Base-by-base conservation (phyloP, 2,113 vertebrate genomes). In the Cinclus cinclus region DNA sequence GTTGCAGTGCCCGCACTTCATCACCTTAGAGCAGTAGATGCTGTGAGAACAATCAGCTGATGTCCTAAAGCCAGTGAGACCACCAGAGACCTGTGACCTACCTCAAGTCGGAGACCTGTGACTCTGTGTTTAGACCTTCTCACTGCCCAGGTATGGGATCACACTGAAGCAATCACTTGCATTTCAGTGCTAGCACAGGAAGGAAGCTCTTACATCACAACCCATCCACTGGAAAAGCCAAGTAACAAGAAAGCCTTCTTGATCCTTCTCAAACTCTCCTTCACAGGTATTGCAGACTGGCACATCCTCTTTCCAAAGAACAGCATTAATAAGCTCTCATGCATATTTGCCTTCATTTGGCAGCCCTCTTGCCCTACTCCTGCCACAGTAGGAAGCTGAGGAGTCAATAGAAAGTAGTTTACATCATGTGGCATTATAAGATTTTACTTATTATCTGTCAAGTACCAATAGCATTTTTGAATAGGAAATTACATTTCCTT, bases 81-180 rank as follows among this genome's bases (percentile, higher is more conserved):
- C 50, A 47, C 18, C 58, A 47, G 60, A 85, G 39, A 50, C 7
- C 17, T 44, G 52, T 58, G 28, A 18, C 56, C 28, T 42, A 42
- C 37, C 60, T 60, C 25, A 25, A 52, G 15, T 18, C 53, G 56
- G 49, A 28, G 17, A 6, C 41, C 15, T 14, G 8, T 50, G 49
- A 52, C 50, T 31, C 60, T 69, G 33, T 33, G 41, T 68, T 84
- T 15, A 82, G 42, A 84, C 20, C 25, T 84, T 47, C 60, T 37
- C 30, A 27, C 23, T n/a, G 42, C 33, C 19, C 2, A 2, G 12
- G 4, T 18, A 71, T 62, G 33, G 39, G 41, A 82, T 59, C 50
- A 31, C 1, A 0, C 46, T 15, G 47, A 46, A 81, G 53, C 33
- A 24, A 56, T 2, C 1, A 46, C 5, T 3, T 5, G 1, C 27